Conservation (phyloP, 2,888 invertebrate genomes). For the Diaphora mendica region DNA sequence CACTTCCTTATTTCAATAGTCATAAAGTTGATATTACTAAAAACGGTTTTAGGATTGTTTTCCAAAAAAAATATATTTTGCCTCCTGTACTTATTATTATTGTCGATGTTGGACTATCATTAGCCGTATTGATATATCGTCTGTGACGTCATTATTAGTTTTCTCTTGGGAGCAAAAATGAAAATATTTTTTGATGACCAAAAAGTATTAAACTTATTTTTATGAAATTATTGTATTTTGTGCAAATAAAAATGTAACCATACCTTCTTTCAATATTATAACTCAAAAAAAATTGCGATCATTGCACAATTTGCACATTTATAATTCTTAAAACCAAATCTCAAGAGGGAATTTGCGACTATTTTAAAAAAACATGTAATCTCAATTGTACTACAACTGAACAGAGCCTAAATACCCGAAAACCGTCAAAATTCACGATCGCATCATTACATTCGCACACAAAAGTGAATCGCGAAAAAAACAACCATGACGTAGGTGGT, state of each 20-base stretch:
- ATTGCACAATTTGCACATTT: constrained; percentile 33
- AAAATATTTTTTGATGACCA: background rate
- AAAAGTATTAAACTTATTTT: background rate
- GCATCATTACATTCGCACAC: constrained; percentile 79
- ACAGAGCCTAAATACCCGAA: constrained; percentile 60
- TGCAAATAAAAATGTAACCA: constrained; percentile 17
- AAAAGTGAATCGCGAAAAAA: constrained; percentile 68
- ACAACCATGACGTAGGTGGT: constrained; percentile 76
- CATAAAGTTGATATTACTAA: background rate
- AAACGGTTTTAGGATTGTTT: background rate
- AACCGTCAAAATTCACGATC: constrained; percentile 82
- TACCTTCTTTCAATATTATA: background rate
- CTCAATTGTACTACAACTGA: constrained; percentile 44
- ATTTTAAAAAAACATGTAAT: constrained; percentile 36
- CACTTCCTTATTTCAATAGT: accelerated
- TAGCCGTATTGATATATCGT: constrained; percentile 76
- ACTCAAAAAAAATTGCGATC: constrained; percentile 10
- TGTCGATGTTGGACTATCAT: constrained; percentile 72
- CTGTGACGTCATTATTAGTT: constrained; percentile 61
- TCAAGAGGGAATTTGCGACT: constrained; percentile 46
- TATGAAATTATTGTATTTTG: background rate
- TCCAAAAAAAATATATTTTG: constrained; percentile 35
- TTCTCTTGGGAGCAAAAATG: constrained; percentile 48
- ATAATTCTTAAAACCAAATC: constrained; percentile 35
- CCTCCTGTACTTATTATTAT: constrained; percentile 53